Evolutionary conservation across 2,113 vertebrate species (phyloP), one percentile per base, ranked within the genome.

Genomic region (Xenotilapia leptura): DNA sequence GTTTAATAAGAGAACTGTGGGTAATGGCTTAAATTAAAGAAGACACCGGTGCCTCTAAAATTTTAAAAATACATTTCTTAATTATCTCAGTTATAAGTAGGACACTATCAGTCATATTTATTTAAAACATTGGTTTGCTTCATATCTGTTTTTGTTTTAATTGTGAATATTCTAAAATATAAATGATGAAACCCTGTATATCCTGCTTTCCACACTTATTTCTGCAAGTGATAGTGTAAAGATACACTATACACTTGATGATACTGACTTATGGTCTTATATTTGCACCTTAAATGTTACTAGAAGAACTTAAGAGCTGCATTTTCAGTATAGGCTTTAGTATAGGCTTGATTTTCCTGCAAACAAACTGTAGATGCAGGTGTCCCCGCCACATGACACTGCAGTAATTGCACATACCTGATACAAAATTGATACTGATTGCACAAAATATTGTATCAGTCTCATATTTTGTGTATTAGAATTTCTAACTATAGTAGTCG

Each of bases 311-410:
- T 45, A 42, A 42, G 38, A 45, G 21, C 38, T 14, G 7, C n/a
- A 70, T 23, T 45, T 2, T 1, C 40, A 5, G n/a, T 26, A 45
- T 17, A 15, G 21, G 38, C 2, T 42, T 21, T 23, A 42, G 3
- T 42, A 14, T 42, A 23, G 6, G n/a, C 5, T 42, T 45, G 65
- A 26, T 17, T 73, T 10, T 26, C 65, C 65, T 73, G 68, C 5
- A 45, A 45, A 45, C 1, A 2, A 70, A 42, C 5, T 26, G 12
- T 23, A 47, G 68, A 7, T 17, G 40, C 40, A 47, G 23, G 68
- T 75, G 40, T 17, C 21, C n/a, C 4, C 0, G 0, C 14, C 21
- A 28, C 40, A 17, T 17, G 21, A 26, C 6, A 42, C 68, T 75
- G 40, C 23, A 28, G 23, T 4, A 75, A 75, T 45, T 47, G 36